Evolutionary conservation across 2,888 invertebrate species (phyloP), one percentile per base, ranked within the genome.

Genomic region (Drosophila tanythrix): DNA sequence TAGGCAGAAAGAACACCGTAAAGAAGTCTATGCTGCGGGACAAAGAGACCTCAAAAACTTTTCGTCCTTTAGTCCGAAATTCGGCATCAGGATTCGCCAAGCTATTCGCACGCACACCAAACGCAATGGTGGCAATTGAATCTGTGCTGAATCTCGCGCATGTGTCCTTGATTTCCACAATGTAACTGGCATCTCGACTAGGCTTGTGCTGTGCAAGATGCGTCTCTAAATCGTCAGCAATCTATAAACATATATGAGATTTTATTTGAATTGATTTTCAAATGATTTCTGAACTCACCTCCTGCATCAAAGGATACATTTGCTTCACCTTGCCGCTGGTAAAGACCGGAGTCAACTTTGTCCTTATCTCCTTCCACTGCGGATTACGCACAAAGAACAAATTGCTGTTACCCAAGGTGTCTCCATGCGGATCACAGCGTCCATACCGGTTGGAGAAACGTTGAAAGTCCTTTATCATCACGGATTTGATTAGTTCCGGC

Each of bases 401-500:
- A 84, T 93, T 94, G 15, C 92, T 82, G 0, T 83, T 89, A 7
- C 93, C 94, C 11, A 94, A 58, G 0, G 85, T 70, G 81, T 94
- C 94, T 0, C 76, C 52, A 35, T 92, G 89, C 0, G 91, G 89
- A 67, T 93, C 92, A 3, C 80, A 83, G 2, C 81, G 65, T 0
- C 77, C 80, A 70, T 89, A 90, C 10, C 93, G 86, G 53, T 92
- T 90, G 0, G 89, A 70, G 74, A 94, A 94, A 15, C 89, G 90
- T 72, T 92, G 91, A 51, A 94, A 94, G 64, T 94, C 94, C 56
- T 93, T 94, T 5, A 94, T 91, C 29, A 94, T 61, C 1, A 94
- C 74, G 0, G 92, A 88, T 75, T 94, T 94, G 0, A 94, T 77
- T 3, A 94, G 68, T 18, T 93, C 93, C 0, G 93, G 92, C 51